phyloP scores from a whole-genome alignment of 37 sponge, comb jelly and placozoan species.

The Agelas oroides region DNA sequence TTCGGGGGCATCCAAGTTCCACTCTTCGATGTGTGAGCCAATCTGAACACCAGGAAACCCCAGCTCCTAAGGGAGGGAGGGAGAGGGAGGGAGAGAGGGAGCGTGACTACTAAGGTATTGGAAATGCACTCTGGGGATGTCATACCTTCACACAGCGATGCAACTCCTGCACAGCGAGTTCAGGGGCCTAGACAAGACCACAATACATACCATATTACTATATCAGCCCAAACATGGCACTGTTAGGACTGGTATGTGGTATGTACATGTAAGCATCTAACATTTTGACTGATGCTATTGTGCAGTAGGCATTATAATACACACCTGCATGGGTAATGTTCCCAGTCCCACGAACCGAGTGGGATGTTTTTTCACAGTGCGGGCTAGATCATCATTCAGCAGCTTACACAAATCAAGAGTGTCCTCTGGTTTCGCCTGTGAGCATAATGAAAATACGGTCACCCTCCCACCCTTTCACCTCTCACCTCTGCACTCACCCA shows the following conservation, averaged over 20 bases:
- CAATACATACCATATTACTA: conserved; percentile 1
- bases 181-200: conserved; percentile 63
- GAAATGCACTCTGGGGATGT: too few species aligned
- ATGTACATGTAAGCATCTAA: not conserved
- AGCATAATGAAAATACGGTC: not conserved
- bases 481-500: conserved; percentile 60
- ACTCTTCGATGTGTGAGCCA: conserved; percentile 89
- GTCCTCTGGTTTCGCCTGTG: conserved; percentile 92
- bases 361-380: conserved; percentile 76
- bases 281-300: not conserved
- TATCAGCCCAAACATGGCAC: not conserved
- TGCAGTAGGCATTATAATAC: not conserved
- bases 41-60: conserved; percentile 93
- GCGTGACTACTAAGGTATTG: not conserved
- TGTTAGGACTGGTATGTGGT: too few species aligned
- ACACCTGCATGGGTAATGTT: conserved; percentile 91
- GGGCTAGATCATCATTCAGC: conserved; percentile 85
- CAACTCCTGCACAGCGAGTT: conserved; percentile 91
- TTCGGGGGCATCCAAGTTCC: conserved; percentile 93
- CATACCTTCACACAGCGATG: conserved; percentile 81
- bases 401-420: conserved; percentile 85
- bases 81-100: not conserved
- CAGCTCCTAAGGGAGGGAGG: conserved; percentile 56
- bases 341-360: conserved; percentile 85
- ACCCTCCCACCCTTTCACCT: too few species aligned